phyloP scores from a whole-genome alignment of 2,888 invertebrate species.

The Coleophora flavipennella region DNA sequence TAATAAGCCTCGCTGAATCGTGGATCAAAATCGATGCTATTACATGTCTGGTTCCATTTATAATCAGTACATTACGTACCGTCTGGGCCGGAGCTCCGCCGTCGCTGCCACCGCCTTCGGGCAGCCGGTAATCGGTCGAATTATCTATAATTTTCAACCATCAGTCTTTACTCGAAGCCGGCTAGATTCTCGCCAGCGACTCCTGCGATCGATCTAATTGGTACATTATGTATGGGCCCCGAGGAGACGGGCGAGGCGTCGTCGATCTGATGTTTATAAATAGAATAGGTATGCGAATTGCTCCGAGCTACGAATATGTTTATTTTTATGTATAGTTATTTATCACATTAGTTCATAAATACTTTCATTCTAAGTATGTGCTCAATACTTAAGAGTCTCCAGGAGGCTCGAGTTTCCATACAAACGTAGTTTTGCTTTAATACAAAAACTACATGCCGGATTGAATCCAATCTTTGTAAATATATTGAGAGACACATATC shows the following conservation, averaged over 20 bases:
- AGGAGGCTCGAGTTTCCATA: too few species aligned
- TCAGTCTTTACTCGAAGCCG: slow-evolving; percentile 58
- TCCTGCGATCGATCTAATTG: slow-evolving; percentile 59
- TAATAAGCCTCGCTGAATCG: slow-evolving; percentile 66
- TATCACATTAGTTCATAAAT: too few species aligned
- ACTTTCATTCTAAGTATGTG: too few species aligned
- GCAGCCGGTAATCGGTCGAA: slow-evolving; percentile 58
- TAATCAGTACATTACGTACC: slow-evolving; percentile 58
- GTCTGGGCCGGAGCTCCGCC: slow-evolving; percentile 19
- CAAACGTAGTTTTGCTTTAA: too few species aligned
- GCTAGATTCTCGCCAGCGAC: slow-evolving; percentile 46
- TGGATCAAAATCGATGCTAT: slow-evolving; percentile 64
- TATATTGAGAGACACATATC: too few species aligned
- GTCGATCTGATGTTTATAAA: too few species aligned
- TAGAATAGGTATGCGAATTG: too few species aligned
- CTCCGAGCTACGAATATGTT: not conserved
- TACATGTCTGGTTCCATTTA: slow-evolving; percentile 64
- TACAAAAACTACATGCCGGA: too few species aligned
- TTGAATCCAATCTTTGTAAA: too few species aligned
- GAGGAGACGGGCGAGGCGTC: too few species aligned
- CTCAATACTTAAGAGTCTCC: too few species aligned
- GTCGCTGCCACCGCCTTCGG: slow-evolving; percentile 35
- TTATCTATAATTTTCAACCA: slow-evolving; percentile 70
- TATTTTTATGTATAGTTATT: too few species aligned
- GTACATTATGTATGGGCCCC: slow-evolving; percentile 44